A percentile compares a stretch with the other conserved stretches of the same genome.
phyloP scores from a whole-genome alignment of 2,113 vertebrate species.

The Irena cyanogastra region DNA sequence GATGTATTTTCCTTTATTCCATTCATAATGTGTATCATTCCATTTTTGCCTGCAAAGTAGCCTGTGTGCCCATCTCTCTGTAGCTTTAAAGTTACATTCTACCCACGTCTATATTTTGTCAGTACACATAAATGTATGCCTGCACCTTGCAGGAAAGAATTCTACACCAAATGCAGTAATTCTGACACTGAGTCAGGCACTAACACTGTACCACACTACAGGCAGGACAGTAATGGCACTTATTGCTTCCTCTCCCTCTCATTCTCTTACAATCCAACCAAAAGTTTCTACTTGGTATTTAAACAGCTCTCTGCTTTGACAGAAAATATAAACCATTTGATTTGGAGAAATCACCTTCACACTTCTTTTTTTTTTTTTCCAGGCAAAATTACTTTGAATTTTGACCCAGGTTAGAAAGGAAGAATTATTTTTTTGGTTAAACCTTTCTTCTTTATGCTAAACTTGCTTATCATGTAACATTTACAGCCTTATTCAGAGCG shows the following conservation, averaged over 20 bases:
- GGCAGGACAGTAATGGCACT: neutral
- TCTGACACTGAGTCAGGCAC: neutral
- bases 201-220: neutral
- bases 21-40: neutral
- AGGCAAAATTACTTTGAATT: neutral
- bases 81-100: neutral
- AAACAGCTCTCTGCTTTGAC: conserved; percentile 5
- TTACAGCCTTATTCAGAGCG: neutral
- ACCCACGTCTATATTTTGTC: neutral
- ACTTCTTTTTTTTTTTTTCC: too few species aligned
- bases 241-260: neutral
- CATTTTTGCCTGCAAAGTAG: neutral
- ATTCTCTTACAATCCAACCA: neutral
- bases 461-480: neutral
- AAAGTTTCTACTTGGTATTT: conserved; percentile 11
- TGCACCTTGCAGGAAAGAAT: neutral
- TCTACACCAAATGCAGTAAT: neutral
- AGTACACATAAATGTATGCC: neutral
- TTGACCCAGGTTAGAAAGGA: neutral
- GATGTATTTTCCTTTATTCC: neutral
- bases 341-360: neutral
- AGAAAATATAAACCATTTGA: neutral
- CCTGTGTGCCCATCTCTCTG: neutral
- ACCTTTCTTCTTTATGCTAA: neutral
- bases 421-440: neutral